Evolutionary conservation across 2,113 vertebrate genomes (phyloP), one percentile per base, ranked within the genome.

Genomic region (Plectropomus leopardus): DNA sequence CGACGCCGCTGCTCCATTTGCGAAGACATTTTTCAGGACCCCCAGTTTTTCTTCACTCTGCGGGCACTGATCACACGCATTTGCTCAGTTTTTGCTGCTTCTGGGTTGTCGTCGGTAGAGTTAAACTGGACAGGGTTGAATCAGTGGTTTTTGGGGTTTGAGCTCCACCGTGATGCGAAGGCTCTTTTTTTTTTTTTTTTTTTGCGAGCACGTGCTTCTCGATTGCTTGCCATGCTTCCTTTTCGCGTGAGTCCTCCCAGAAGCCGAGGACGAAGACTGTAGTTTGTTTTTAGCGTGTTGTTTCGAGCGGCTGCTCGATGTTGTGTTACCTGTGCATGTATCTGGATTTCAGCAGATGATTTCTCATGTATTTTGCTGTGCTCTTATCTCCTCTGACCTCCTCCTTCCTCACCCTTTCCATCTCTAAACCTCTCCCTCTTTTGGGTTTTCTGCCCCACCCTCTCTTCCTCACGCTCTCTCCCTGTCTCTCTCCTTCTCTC

Each of bases 381-480:
- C 69, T 86, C 86, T 88, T 91, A 88, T 88, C 86, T 88, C 40
- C 53, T 72, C 57, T 79, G 50, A 75, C 83, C 67, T 86, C 82
- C 57, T 86, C 77, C 85, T 82, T 89, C 78, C 51, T 84, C 76
- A 86, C 84, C 87, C 86, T 80, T 80, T 83, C 82, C 80, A 85
- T 82, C 78, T 78, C 76, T 66, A 66, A 79, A 86, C 82, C 88
- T 89, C 89, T 89, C 89, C 77, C 64, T 86, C 84, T 83, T 88
- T 82, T 77, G 82, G 68, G 64, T 86, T 78, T 80, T 85, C 74
- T 89, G 90, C 90, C 84, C 88, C 89, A 88, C 91, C 90, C 91
- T 91, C 90, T 84, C 86, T 80, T 53, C 83, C 67, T 84, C 77
- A 48, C 32, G 3, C 64, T 24, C 72, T 21, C 57, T 32, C 36